Conservation (phyloP, 1,140 invertebrate genomes). For the Drosophila nikananu region DNA sequence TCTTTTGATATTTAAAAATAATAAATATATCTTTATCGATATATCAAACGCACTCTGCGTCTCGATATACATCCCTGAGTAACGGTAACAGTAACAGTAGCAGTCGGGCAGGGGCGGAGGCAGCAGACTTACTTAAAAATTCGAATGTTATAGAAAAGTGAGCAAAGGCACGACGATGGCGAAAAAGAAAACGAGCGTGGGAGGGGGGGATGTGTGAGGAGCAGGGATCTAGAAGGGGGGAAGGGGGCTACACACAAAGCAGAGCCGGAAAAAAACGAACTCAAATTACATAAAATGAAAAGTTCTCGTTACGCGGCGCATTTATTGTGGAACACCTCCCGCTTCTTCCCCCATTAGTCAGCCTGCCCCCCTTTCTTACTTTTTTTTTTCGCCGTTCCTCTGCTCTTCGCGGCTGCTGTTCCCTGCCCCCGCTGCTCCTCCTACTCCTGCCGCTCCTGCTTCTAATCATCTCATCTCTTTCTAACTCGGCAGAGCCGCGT, state of each 20-base stretch:
- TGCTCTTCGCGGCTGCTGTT: constrained; percentile 25
- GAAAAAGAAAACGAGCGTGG: constrained; percentile 17
- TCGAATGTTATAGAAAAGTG: constrained; percentile 82
- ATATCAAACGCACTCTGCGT: not conserved
- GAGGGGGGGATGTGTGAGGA: not conserved
- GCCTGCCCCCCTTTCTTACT: not conserved
- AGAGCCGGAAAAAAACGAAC: constrained; percentile 59
- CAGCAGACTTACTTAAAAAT: constrained; percentile 78
- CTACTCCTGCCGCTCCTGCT: constrained; percentile 22
- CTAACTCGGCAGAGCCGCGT: constrained; percentile 69
- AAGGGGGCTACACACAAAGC: constrained; percentile 17
- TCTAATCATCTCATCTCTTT: constrained; percentile 85
- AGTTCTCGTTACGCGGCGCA: constrained; percentile 83
- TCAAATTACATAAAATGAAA: constrained; percentile 84
- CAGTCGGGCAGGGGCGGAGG: not conserved
- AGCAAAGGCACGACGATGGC: constrained; percentile 57
- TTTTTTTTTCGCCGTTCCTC: not conserved
- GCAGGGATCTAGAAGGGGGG: not conserved
- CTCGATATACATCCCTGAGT: not conserved
- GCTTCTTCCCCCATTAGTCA: not conserved
- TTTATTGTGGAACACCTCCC: constrained; percentile 50
- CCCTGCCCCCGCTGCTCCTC: not conserved
- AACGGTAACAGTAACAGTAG: constrained; percentile 2
- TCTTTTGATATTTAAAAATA: not conserved
- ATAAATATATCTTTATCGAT: not conserved